These are phyloP conservation scores for Tribolium castaneum DNA, from an alignment of 1,140 invertebrate species.

Conservation along the genomic window DNA sequence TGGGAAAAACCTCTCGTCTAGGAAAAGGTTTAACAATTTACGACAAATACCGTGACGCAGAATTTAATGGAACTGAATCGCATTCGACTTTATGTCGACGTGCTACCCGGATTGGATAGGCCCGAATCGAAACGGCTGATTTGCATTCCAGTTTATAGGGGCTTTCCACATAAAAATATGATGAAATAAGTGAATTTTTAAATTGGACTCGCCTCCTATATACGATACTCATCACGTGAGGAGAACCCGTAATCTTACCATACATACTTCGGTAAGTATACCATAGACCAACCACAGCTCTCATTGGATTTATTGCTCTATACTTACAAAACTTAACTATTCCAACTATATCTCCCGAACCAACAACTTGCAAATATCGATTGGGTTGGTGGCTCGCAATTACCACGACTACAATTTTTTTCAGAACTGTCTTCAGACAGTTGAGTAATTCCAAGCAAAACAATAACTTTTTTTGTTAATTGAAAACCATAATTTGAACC, in stretches of 20 bases:
- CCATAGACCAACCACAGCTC: neutral
- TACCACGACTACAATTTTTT: no score
- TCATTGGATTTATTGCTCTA: neutral
- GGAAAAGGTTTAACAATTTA: slow-evolving; percentile 33
- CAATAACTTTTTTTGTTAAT: no score
- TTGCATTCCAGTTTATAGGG: slow-evolving; percentile 30
- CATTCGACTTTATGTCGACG: slow-evolving; percentile 33
- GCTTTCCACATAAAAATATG: slow-evolving; percentile 35
- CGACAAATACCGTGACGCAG: slow-evolving; percentile 34
- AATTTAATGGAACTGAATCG: slow-evolving; percentile 46
- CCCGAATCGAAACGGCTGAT: slow-evolving; percentile 32
- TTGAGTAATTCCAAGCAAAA: no score
- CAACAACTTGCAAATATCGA: neutral
- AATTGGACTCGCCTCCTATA: slow-evolving; percentile 18
- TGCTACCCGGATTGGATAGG: slow-evolving; percentile 30
- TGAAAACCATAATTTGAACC: no score
- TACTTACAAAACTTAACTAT: neutral
- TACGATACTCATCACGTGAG: slow-evolving; percentile 13
- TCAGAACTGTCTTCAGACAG: no score
- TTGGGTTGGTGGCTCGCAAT: neutral
- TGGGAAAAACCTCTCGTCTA: slow-evolving; percentile 23
- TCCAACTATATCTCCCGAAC: neutral
- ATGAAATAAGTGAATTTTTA: slow-evolving; percentile 36
- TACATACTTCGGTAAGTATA: neutral
- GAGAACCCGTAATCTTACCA: neutral